Conservation (phyloP, 1,140 invertebrate genomes). For the Vanessa atalanta region DNA sequence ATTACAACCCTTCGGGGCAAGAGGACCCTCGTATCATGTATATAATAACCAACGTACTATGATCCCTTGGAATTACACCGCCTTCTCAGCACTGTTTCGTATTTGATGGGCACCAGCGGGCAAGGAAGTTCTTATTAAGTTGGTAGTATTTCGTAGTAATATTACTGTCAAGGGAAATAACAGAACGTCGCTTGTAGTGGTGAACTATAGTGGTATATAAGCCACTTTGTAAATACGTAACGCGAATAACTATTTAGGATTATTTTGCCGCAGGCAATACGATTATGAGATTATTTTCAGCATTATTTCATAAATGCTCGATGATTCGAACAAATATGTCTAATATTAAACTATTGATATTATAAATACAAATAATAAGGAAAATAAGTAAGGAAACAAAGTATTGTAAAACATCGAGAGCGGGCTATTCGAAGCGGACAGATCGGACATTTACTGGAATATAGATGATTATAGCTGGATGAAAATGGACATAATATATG, state of each 20-base stretch:
- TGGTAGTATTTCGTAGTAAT: constrained; percentile 66
- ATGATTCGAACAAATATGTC: background rate
- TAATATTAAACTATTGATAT: constrained; percentile 1
- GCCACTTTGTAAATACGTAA: constrained; percentile 61
- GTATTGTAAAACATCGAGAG: constrained; percentile 58
- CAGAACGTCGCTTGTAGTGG: constrained; percentile 59
- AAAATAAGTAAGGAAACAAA: constrained; percentile 50
- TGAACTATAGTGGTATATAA: constrained; percentile 61
- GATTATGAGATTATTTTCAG: constrained; percentile 15
- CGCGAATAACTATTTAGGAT: constrained; percentile 44
- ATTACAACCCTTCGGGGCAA: constrained; percentile 66
- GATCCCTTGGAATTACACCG: constrained; percentile 52
- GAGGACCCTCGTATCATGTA: constrained; percentile 65
- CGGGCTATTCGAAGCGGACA: constrained; percentile 62
- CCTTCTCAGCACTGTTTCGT: constrained; percentile 31
- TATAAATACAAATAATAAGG: constrained; percentile 12
- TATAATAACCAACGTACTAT: constrained; percentile 52
- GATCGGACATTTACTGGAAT: constrained; percentile 66
- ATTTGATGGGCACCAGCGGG: constrained; percentile 51
- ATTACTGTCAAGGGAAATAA: constrained; percentile 77
- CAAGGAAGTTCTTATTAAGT: constrained; percentile 59
- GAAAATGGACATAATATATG: constrained; percentile 42
- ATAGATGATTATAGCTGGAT: constrained; percentile 38
- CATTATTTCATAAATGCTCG: background rate
- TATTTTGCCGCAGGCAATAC: constrained; percentile 17